Evolutionary conservation across 2,113 vertebrate genomes (phyloP).

Genomic region (Macquaria ambigua): DNA sequence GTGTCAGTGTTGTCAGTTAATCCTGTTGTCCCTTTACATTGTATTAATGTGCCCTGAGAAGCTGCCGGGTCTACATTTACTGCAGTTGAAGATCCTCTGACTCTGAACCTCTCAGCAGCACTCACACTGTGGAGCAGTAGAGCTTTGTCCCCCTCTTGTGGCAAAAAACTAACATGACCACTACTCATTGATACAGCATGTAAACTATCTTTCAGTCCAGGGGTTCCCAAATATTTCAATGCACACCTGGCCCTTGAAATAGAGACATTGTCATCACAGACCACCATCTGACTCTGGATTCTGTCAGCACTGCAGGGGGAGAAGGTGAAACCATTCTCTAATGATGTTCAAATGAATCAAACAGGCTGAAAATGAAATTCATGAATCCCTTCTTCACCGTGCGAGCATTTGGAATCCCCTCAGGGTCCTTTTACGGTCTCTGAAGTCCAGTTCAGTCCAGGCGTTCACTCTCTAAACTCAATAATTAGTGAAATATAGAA

Average conservation of each 20-base stretch:
- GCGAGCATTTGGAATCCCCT: neutral
- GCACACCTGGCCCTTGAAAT: neutral
- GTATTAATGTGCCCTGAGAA: neutral
- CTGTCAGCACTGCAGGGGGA: neutral
- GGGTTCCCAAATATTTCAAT: neutral
- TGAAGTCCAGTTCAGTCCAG: neutral
- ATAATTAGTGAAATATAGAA: neutral
- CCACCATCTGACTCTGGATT: neutral
- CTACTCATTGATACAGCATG: neutral
- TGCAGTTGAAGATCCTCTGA: neutral
- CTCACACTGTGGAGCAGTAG: neutral
- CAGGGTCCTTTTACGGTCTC: neutral
- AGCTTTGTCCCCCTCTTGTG: slow-evolving; percentile 63
- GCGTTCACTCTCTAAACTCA: neutral
- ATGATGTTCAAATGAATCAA: neutral
- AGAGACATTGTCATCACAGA: neutral
- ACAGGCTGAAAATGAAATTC: neutral
- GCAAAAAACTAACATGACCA: slow-evolving; percentile 7
- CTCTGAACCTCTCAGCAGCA: neutral
- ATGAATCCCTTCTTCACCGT: neutral
- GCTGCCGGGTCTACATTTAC: neutral
- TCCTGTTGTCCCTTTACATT: neutral
- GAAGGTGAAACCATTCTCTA: neutral
- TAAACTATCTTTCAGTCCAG: neutral
- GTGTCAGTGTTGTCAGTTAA: neutral